Conservation (phyloP, 2,797 vertebrate species). For the Falco columbarius region DNA sequence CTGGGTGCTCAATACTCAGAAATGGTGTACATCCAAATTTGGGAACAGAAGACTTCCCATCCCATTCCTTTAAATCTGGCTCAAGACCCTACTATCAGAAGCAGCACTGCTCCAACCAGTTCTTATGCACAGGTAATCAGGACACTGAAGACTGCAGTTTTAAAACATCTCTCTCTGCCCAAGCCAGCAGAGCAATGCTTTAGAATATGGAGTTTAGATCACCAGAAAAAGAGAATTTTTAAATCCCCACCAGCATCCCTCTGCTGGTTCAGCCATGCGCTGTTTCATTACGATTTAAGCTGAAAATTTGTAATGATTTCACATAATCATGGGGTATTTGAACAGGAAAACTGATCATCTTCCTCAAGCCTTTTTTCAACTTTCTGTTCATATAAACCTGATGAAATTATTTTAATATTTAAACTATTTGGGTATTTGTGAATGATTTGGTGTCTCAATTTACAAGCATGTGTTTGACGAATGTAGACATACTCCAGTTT, state of each 20-base stretch:
- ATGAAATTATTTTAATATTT: not conserved
- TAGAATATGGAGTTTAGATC: not conserved
- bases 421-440: not conserved
- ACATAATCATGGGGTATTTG: not conserved
- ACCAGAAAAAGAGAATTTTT: not conserved
- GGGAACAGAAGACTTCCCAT: not conserved
- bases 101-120: not conserved
- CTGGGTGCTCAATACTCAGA: not conserved
- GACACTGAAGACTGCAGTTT: not conserved
- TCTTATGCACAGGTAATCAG: not conserved
- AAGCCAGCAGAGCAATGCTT: not conserved
- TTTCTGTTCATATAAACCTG: not conserved
- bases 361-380: not conserved
- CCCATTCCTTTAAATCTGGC: not conserved
- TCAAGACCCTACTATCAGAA: not conserved
- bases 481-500: not conserved
- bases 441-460: not conserved
- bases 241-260: not conserved
- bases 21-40: not conserved
- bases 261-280: not conserved
- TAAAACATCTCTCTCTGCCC: not conserved
- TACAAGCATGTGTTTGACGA: not conserved
- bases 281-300: not conserved
- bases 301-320: not conserved
- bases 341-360: not conserved